Percentiles rank a stretch among this genome's conserved stretches.
Conservation (phyloP, 2,888 invertebrate species). For the Hyposoter didymator region DNA sequence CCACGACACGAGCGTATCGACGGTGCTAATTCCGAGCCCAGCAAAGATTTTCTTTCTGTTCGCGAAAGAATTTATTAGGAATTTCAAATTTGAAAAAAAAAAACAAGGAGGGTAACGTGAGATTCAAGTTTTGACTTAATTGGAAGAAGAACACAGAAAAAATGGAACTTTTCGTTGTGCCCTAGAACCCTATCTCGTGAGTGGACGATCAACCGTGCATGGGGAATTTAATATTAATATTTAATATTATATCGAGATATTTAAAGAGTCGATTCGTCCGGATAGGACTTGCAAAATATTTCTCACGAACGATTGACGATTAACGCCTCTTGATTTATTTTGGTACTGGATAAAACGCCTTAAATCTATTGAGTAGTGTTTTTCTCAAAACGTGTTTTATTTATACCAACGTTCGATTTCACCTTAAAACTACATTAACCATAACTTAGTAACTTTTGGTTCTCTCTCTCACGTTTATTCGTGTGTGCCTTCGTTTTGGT, state of each 20-base stretch:
- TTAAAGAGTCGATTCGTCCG: slow-evolving; percentile 25
- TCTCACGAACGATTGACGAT: slow-evolving; percentile 31
- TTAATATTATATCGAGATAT: slow-evolving; percentile 33
- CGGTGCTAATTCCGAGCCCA: slow-evolving; percentile 14
- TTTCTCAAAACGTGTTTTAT: neutral
- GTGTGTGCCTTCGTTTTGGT: slow-evolving; percentile 14
- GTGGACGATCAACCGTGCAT: slow-evolving; percentile 64
- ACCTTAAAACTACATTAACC: slow-evolving; percentile 56
- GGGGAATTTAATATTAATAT: slow-evolving; percentile 36
- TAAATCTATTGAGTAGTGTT: slow-evolving; percentile 43
- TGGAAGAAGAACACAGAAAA: neutral
- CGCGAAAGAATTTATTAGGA: neutral
- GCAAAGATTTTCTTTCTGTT: neutral
- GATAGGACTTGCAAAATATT: slow-evolving; percentile 24
- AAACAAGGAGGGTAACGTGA: neutral
- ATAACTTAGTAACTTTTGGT: slow-evolving; percentile 75
- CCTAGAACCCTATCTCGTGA: slow-evolving; percentile 63
- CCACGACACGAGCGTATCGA: slow-evolving; percentile 68
- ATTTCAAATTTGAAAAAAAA: neutral
- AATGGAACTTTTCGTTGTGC: slow-evolving; percentile 54
- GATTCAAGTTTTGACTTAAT: neutral
- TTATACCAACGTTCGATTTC: slow-evolving; percentile 14
- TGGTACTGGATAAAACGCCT: slow-evolving; percentile 77
- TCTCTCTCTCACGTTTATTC: slow-evolving; percentile 25
- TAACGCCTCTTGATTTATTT: slow-evolving; percentile 14